These are phyloP conservation scores for Drosophila algonquin DNA, from an alignment of 2,888 invertebrate genomes.

Conservation along the genomic window DNA sequence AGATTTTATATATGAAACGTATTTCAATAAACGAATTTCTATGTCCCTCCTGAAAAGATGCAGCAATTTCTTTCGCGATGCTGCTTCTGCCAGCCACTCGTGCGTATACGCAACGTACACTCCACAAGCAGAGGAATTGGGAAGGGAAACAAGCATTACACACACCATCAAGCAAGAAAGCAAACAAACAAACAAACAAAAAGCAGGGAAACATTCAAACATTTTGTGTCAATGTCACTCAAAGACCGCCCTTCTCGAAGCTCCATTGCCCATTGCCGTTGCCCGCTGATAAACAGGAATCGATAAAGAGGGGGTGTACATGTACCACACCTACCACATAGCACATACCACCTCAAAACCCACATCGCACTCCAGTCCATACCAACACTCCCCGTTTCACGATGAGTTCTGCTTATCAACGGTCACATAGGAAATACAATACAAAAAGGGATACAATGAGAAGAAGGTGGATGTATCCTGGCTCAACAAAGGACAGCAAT, in stretches of 20 bases:
- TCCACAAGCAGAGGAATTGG: slow-evolving; percentile 2
- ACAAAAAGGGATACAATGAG: slow-evolving; percentile 42
- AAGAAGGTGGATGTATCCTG: slow-evolving; percentile 25
- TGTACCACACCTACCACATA: slow-evolving; percentile 2
- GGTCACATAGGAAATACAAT: slow-evolving; percentile 40
- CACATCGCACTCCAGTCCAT: background rate
- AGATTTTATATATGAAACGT: background rate
- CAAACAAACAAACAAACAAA: slow-evolving; percentile 41
- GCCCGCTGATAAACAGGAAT: slow-evolving; percentile 63
- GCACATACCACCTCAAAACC: background rate
- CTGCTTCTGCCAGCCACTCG: slow-evolving; percentile 41
- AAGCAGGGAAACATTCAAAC: slow-evolving; percentile 53
- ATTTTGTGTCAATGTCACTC: slow-evolving; percentile 43
- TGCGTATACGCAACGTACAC: slow-evolving; percentile 45
- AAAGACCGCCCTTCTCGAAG: slow-evolving; percentile 50
- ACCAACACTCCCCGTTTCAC: slow-evolving; percentile 4
- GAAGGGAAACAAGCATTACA: slow-evolving; percentile 9
- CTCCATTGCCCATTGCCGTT: slow-evolving; percentile 14
- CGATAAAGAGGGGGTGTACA: slow-evolving; percentile 52
- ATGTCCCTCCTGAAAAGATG: slow-evolving; percentile 42
- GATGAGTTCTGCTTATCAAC: slow-evolving; percentile 42
- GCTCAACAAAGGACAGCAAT: slow-evolving; percentile 26
- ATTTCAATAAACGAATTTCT: background rate
- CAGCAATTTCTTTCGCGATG: slow-evolving; percentile 38
- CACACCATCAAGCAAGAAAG: slow-evolving; percentile 37